Conservation (phyloP, 2,888 invertebrate genomes). For the Cryptus viduatorius region DNA sequence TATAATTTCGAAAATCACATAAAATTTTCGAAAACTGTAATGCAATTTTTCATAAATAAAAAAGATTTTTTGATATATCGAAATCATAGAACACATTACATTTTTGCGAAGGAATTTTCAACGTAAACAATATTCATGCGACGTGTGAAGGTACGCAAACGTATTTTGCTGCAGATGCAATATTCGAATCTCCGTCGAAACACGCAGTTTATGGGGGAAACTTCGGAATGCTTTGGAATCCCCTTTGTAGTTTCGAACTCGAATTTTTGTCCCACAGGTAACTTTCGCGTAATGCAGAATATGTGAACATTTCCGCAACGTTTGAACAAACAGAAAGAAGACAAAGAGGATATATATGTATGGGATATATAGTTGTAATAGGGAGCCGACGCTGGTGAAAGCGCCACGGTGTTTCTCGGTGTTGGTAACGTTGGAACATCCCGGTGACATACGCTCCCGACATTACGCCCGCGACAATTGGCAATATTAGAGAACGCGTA, state of each 20-base stretch:
- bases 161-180: not conserved
- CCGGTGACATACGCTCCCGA: conserved; percentile 55
- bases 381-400: conserved; percentile 1
- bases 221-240: not conserved
- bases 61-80: too few relatives aligned
- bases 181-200: not conserved
- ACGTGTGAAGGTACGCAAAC: too few relatives aligned
- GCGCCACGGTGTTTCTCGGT: conserved; percentile 17
- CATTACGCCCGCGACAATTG: conserved; percentile 62
- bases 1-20: too few relatives aligned
- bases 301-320: conserved; percentile 32
- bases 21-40: too few relatives aligned
- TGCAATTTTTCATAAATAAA: too few relatives aligned
- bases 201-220: not conserved
- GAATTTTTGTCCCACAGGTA: conserved; percentile 29
- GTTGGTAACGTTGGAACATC: conserved; percentile 37
- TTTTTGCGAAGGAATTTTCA: too few relatives aligned
- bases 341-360: conserved; percentile 7
- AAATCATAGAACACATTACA: too few relatives aligned
- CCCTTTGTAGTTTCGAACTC: not conserved
- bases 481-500: conserved; percentile 57
- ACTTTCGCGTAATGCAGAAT: conserved; percentile 23
- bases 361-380: not conserved
- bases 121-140: too few relatives aligned
- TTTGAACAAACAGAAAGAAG: conserved; percentile 20